Evolutionary conservation across 2,888 invertebrate species (phyloP), one percentile per base, ranked within the genome.

Genomic region (Lasioglossum villosulum): DNA sequence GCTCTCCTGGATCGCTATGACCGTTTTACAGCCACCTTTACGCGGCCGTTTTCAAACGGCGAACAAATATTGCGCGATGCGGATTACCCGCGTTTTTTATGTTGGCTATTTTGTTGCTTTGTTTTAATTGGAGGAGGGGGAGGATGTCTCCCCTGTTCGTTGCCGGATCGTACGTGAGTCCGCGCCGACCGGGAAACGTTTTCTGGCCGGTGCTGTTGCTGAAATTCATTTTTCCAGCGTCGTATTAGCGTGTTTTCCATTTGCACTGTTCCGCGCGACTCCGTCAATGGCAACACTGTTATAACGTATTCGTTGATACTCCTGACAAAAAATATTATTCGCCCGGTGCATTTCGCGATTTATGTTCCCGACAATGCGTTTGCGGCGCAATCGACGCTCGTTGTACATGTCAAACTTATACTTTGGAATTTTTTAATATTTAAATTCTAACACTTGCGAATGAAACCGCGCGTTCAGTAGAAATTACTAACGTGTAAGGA

Each of bases 21-120:
- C 72, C 48, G 72, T 72, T 72, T 72, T 48, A 72, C 72, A 48
- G 72, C 19, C 34, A 19, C 48, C 48, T 72, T 72, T 48, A 48
- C 34, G 34, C 72, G 48, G 19, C 45, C 45, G 71, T 71, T 71
- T 42, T 16, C 42, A 27, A 71, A 71, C 71, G 68, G 1, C 37
- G 37, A 37, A 70, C 68, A 70, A 70, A 70, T 70, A 70, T 70
- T 39, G 68, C 37, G 68, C 37, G 68, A 37, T 37, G n/a, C 39
- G 68, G 68, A 34, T 34, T 37, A 10, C 34, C 37, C 37, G 5
- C 10, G 27, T 63, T 70, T 70, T 70, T 70, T 70, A 70, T 39
- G 68, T 37, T 39, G 39, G 68, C 37, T 37, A 70, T 70, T 39
- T n/a, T n/a, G 68, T 70, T 70, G 68, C 68, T 70, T 39, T 37